These are phyloP conservation scores for Steatornis caripensis DNA, from an alignment of 2,113 vertebrate species.

Conservation along the genomic window DNA sequence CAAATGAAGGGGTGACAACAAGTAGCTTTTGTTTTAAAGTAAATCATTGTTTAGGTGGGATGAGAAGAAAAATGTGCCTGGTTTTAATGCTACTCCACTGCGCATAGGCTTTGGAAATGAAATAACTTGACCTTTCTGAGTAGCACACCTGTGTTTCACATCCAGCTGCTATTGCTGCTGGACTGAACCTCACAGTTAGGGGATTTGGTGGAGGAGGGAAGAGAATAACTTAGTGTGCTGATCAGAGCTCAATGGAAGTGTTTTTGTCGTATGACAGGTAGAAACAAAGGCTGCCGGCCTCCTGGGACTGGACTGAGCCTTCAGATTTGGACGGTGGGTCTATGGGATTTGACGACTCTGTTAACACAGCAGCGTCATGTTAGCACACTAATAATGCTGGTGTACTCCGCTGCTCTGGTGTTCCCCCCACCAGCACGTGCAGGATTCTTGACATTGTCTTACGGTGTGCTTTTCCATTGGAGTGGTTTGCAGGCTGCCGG, in stretches of 20 bases:
- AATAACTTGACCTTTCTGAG: not conserved
- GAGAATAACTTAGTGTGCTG: not conserved
- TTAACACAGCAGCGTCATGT: not conserved
- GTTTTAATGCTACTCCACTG: not conserved
- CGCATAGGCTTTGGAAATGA: not conserved
- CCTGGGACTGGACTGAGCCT: not conserved
- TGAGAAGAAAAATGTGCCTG: fast-evolving
- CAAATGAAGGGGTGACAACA: not conserved
- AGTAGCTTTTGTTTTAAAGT: not conserved
- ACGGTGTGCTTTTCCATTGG: not conserved
- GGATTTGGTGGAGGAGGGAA: not conserved
- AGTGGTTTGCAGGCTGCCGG: not conserved
- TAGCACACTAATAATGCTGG: not conserved
- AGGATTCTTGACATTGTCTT: not conserved
- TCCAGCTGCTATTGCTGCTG: not conserved
- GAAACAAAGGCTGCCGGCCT: not conserved
- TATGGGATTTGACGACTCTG: not conserved
- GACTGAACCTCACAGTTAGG: not conserved
- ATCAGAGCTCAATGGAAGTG: not conserved
- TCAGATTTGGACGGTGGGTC: not conserved
- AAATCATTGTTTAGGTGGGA: not conserved
- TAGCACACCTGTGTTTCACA: not conserved
- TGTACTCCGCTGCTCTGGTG: not conserved
- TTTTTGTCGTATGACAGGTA: not conserved
- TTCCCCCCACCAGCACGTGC: fast-evolving